These are phyloP conservation scores for Hycleus cichorii DNA, from an alignment of 1,140 invertebrate genomes.

Conservation along the genomic window DNA sequence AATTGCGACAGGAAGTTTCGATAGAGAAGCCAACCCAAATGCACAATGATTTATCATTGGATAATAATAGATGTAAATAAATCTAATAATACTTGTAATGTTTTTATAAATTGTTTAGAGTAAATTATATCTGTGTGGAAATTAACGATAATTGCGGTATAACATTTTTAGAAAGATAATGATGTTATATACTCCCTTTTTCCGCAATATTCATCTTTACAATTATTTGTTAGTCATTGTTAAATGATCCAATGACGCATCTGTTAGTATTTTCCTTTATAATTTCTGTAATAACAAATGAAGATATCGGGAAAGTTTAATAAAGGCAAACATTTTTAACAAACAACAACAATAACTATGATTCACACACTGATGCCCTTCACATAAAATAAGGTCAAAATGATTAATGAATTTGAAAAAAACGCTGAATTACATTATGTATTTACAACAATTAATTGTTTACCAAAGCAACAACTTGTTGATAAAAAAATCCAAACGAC, in stretches of 20 bases:
- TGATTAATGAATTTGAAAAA: slow-evolving; percentile 26
- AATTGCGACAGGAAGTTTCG: too few relatives aligned
- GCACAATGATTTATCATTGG: too few relatives aligned
- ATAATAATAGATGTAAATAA: too few relatives aligned
- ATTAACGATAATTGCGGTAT: too few relatives aligned
- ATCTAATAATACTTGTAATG: too few relatives aligned
- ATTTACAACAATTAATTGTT: not conserved
- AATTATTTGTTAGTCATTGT: slow-evolving; percentile 15
- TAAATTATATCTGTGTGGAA: too few relatives aligned
- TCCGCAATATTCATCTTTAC: not conserved
- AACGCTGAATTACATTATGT: slow-evolving; percentile 24
- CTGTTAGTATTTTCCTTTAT: not conserved
- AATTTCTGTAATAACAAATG: not conserved
- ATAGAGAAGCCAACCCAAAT: too few relatives aligned
- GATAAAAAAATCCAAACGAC: not conserved
- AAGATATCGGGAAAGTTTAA: not conserved
- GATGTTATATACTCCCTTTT: too few relatives aligned
- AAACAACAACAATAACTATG: slow-evolving; percentile 3
- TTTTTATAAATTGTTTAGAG: too few relatives aligned
- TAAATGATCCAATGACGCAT: slow-evolving; percentile 3
- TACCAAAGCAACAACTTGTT: not conserved
- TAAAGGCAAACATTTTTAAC: not conserved
- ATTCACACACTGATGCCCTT: slow-evolving; percentile 24
- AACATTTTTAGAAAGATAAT: too few relatives aligned
- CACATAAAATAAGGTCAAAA: slow-evolving; percentile 30